These are phyloP conservation scores for Caenorhabditis sp. DNA, from an alignment of 2,888 invertebrate genomes.

Conservation along the genomic window DNA sequence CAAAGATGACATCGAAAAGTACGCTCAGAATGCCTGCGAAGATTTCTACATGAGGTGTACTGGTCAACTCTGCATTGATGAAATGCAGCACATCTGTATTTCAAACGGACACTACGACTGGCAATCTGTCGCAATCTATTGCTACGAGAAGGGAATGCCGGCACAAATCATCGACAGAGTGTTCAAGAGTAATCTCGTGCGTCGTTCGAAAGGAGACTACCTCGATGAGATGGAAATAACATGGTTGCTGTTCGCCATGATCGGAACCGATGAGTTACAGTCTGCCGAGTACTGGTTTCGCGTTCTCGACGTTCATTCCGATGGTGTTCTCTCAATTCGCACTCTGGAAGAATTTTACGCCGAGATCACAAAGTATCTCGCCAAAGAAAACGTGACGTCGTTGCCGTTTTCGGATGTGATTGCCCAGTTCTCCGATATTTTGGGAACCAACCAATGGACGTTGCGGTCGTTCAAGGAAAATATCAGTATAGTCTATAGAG, in stretches of 20 bases:
- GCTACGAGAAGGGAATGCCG: constrained; percentile 49
- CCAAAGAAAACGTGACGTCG: constrained; percentile 16
- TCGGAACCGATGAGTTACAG: constrained; percentile 52
- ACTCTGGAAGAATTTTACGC: constrained; percentile 29
- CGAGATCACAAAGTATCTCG: constrained; percentile 21
- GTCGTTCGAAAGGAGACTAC: constrained; percentile 28
- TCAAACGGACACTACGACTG: background rate
- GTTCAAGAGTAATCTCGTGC: constrained; percentile 44
- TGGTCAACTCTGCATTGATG: constrained; percentile 26
- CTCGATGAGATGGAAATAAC: constrained; percentile 20
- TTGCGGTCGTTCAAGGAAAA: constrained; percentile 30
- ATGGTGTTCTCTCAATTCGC: constrained; percentile 8
- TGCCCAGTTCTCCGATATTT: constrained; percentile 45
- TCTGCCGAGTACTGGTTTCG: constrained; percentile 54
- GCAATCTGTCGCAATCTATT: constrained; percentile 24
- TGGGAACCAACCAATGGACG: constrained; percentile 43
- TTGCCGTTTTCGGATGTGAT: constrained; percentile 44
- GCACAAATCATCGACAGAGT: constrained; percentile 11
- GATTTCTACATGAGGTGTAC: constrained; percentile 54
- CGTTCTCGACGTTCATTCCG: constrained; percentile 39
- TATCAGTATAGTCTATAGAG: constrained; percentile 13
- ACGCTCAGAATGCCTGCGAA: constrained; percentile 24
- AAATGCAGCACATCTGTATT: constrained; percentile 20
- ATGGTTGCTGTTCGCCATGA: constrained; percentile 45
- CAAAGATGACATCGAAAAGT: background rate